A percentile compares a stretch with the other conserved stretches of the same genome.
phyloP scores from a whole-genome alignment of 2,797 vertebrate genomes.

The Dromococcyx pavoninus region DNA sequence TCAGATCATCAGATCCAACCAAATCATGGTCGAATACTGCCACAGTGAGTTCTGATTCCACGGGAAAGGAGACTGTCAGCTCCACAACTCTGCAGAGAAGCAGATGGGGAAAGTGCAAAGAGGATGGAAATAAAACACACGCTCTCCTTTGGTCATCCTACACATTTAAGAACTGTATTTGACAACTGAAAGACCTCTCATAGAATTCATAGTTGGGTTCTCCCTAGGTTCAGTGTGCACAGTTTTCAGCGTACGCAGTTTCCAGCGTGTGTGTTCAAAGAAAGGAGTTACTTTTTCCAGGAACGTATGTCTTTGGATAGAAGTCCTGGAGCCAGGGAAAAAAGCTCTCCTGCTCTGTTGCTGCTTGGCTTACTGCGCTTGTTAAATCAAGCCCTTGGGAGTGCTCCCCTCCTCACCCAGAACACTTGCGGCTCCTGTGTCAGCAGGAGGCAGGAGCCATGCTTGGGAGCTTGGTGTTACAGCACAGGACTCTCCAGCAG shows the following conservation, averaged over 20 bases:
- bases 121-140: background rate
- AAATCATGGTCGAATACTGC: conserved; percentile 89
- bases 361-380: background rate
- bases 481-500: background rate
- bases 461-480: background rate
- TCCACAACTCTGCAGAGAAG: conserved; percentile 85
- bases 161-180: background rate
- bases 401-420: background rate
- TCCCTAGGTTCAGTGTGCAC: background rate
- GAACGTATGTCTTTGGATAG: background rate
- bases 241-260: background rate
- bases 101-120: background rate
- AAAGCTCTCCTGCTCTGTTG: background rate
- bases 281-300: background rate
- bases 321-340: background rate
- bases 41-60: conserved; percentile 87
- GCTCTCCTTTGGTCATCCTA: background rate
- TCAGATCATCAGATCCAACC: conserved; percentile 88
- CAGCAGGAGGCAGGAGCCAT: background rate
- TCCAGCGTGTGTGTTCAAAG: background rate
- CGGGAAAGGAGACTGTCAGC: conserved; percentile 87
- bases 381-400: background rate
- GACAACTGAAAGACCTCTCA: background rate
- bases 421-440: background rate
- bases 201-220: background rate